A percentile compares a stretch with the other conserved stretches of the same genome.
Evolutionary conservation across 2,113 vertebrate species (phyloP).

Genomic region (Laticauda colubrina): DNA sequence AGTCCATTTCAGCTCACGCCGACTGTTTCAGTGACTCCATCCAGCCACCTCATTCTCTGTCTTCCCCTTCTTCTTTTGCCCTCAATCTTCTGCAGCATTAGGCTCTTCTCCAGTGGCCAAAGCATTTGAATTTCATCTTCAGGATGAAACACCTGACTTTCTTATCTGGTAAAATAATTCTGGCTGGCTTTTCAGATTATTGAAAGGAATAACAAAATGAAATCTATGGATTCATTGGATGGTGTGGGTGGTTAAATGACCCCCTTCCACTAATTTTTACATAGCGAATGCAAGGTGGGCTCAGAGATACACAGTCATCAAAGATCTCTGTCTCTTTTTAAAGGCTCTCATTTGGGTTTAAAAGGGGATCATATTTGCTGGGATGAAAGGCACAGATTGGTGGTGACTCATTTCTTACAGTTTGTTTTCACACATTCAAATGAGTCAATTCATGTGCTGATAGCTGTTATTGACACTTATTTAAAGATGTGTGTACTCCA

Average conservation of each 20-base stretch:
- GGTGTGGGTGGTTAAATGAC: neutral
- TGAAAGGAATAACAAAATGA: neutral
- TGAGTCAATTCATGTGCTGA: slow-evolving; percentile 2
- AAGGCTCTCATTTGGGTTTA: neutral
- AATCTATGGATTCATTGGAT: neutral
- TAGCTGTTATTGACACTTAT: neutral
- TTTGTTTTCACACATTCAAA: neutral
- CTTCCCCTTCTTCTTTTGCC: too few relatives aligned
- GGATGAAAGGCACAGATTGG: neutral
- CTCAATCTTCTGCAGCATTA: too few relatives aligned
- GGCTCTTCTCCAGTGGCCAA: too few relatives aligned
- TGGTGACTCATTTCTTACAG: neutral
- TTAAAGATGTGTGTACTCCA: neutral
- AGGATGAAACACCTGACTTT: neutral
- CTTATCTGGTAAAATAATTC: neutral
- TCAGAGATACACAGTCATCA: neutral
- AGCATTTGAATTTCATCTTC: too few relatives aligned
- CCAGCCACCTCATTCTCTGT: too few relatives aligned
- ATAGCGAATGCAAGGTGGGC: neutral
- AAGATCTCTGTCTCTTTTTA: neutral
- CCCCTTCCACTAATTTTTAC: neutral
- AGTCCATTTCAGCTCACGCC: too few relatives aligned
- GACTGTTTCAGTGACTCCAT: too few relatives aligned
- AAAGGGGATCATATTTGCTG: neutral
- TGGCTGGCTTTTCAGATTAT: neutral